Evolutionary conservation across 2,888 invertebrate genomes (phyloP).

Genomic region (Arrhopalites spinosus): DNA sequence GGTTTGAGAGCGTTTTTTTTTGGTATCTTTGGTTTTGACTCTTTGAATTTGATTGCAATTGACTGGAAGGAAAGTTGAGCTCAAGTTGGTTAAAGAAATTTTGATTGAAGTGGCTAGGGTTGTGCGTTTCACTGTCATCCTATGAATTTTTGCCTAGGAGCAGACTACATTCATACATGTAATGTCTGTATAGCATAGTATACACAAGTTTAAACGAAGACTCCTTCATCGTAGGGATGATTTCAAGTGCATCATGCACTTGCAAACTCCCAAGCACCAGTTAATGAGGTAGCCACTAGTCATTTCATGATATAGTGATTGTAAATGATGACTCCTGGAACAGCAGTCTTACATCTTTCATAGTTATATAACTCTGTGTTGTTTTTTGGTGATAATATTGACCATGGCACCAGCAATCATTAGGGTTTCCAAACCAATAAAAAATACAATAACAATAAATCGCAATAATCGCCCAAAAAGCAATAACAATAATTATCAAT

Average conservation of each 20-base stretch:
- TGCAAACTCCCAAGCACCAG: background rate
- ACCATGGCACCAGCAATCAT: no score
- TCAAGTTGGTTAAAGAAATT: conserved; percentile 22
- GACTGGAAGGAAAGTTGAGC: conserved; percentile 31
- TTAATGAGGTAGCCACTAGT: background rate
- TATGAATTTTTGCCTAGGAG: conserved; percentile 19
- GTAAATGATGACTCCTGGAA: conserved; percentile 5
- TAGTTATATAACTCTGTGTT: background rate
- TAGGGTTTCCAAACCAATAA: no score
- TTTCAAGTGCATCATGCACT: background rate
- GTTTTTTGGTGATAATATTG: no score
- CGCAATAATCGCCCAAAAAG: no score
- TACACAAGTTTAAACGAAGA: no score
- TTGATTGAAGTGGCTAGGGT: conserved; percentile 35
- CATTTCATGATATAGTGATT: conserved; percentile 2
- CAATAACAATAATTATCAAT: no score
- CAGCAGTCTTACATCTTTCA: background rate
- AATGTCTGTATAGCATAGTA: no score
- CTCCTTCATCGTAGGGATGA: no score
- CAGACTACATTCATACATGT: background rate
- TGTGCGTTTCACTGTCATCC: conserved; percentile 32
- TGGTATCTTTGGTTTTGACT: conserved; percentile 16
- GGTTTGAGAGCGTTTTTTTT: background rate
- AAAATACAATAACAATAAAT: no score
- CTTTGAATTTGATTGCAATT: conserved; percentile 30